Evolutionary conservation across 2,797 vertebrate genomes (phyloP), one percentile per base, ranked within the genome.

Genomic region (Galaxias olidus): DNA sequence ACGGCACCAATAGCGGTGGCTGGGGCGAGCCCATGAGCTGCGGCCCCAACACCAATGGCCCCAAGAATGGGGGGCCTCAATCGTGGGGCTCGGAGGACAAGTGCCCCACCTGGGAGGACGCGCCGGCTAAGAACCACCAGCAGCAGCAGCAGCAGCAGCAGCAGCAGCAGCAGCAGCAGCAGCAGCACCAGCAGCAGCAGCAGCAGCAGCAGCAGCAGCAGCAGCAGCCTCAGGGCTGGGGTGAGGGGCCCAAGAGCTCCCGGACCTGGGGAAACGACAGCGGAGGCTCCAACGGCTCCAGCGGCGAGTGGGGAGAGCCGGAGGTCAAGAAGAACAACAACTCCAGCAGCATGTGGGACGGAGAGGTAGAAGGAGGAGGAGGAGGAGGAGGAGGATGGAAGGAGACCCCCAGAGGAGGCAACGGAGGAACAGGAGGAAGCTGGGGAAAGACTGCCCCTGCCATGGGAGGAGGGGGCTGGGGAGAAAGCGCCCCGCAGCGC

Each of bases 71-170:
- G 63, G 66, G 30, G 3, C 30, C 90, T 88, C 95, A 95, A 67
- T 91, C 93, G 0, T 97, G 97, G 96, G 95, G 91, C 30, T 30
- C 30, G 86, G 96, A 98, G 41, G 96, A 97, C 51, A 96, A 94
- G 81, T 88, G 94, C 30, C 55, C 84, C 53, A 88, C 92, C 4
- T 98, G 97, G 97, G 95, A 92, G 61, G 94, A 98, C 30, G 56
- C 78, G 93, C 67, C 96, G 95, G 66, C 68, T 84, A 46, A 97
- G 97, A 86, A 52, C 92, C 71, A 89, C 30, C 30, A 30, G 30
- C 30, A 30, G 30, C 30, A 30, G 3, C 30, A 30, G 3, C 30
- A 30, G 30, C 30, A 30, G 30, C 30, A 30, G 30, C 30, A 30
- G 30, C 30, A 30, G 30, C 30, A 30, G 30, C 30, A 30, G 6